Base-by-base conservation (phyloP, 1,140 invertebrate species). In the Aphaenogaster ashmeadi region DNA sequence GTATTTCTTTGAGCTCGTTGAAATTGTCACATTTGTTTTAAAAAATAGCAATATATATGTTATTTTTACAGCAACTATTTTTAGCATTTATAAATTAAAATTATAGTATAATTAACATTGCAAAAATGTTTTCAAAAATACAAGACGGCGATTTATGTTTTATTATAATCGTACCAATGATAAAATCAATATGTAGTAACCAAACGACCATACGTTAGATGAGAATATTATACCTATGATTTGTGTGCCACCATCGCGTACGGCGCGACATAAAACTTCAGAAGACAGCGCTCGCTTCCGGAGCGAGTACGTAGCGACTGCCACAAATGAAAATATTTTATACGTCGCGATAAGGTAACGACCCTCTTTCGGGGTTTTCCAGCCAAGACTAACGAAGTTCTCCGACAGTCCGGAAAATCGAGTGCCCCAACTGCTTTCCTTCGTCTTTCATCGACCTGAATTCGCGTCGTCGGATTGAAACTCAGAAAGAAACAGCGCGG, bases 311-410 rank as follows among this genome's bases (percentile, higher is more conserved):
- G 50, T 44, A 58, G 62, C 15, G 41, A 33, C 9, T 56, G n/a
- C 41, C 27, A n/a, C 18, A 36, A 9, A 15, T 7, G 67, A 62
- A 89, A 83, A 83, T 78, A 87, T 77, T 89, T 89, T 75, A 78
- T 83, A 80, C 18, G 74, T 90, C 54, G 54, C 64, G 69, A 87
- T 87, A 84, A 83, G 54, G 85, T 90, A 90, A 89, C 85, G 74
- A 89, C 52, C 58, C 88, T 88, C 86, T 88, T 85, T 88, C 67
- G 52, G 52, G 47, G n/a, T 50, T 79, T 71, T 62, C 54, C 74
- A 88, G 79, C 72, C 85, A 87, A 90, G 74, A 72, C 72, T 90
- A 88, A 90, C 88, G 74, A 90, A 90, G 88, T 90, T 88, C 86
- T 87, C 67, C 89, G 78, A 44, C 88, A 84, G 78, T 62, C 72